Base-by-base conservation (phyloP, 2,888 invertebrate genomes). In the Cremastobaeus sp. region DNA sequence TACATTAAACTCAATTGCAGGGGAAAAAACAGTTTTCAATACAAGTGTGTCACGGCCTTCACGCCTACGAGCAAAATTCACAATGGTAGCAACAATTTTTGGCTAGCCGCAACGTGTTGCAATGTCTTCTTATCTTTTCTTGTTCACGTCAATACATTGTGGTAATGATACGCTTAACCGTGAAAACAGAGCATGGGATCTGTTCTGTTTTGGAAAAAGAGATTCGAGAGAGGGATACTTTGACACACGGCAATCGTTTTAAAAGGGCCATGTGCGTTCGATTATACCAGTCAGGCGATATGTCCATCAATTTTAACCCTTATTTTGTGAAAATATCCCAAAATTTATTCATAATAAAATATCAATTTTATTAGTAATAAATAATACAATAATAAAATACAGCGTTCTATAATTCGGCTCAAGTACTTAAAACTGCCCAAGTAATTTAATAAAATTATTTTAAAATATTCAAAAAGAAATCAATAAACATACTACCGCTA, bases 211-310 rank as follows among this genome's bases (percentile, higher is more conserved):
- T 8, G 32, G 20, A 55, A 25, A 28, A 45, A 50, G 35, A 54
- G 52, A 41, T 17, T 43, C 39, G 15, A 48, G 41, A 17, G 9
- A 45, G 52, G 28, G 21, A 52, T 50, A 43, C 57, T 52, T 62
- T 55, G 66, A 55, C 55, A 55, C 55, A 21, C 50, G 47, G 57
- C 62, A 73, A 73, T 73, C 57, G 57, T 41, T 45, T 73, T 52
- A 73, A 45, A 66, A 62, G 68, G 68, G 73, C 73, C 68, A 73
- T 64, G 73, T 73, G 70, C 37, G 45, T 34, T 35, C n/a, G 50
- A 69, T 52, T 69, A 69, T 45, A n/a, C n/a, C n/a, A n/a, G n/a
- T n/a, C n/a, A n/a, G n/a, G n/a, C n/a, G n/a, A n/a, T n/a, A n/a
- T n/a, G n/a, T n/a, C n/a, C n/a, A n/a, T n/a, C n/a, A n/a, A n/a